Evolutionary conservation across 2,113 vertebrate genomes (phyloP), one percentile per base, ranked within the genome.

Genomic region (Rissa tridactyla): DNA sequence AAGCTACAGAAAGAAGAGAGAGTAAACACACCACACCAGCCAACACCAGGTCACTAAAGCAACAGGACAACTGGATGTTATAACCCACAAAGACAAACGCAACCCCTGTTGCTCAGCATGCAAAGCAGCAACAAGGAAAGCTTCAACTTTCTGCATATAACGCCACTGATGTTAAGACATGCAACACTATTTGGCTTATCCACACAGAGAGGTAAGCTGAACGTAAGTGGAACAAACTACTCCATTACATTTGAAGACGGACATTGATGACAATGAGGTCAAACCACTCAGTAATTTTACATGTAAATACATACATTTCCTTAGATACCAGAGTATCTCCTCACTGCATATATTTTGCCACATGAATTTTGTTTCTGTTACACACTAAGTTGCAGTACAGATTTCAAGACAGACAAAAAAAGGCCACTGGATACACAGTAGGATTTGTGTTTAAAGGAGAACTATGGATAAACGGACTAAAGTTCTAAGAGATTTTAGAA

Each of bases 1-100:
- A 99, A 98, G 98, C 99, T 99, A 98, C 97, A 98, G 98, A 97
- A 95, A 98, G 97, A 98, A 98, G 97, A 98, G 87, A 98, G 77
- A 98, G 97, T 98, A 96, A 98, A 97, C 98, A 98, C 97, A 94
- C 96, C 97, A 91, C 46, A 38, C 96, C 36, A 69, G 97, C 95
- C 16, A 11, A 71, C 92, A 34, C 88, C 82, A 7, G 94, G 77
- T 29, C 80, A 83, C 89, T 64, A 96, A 94, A 83, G 96, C 95
- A 93, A 55, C 90, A 30, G 32, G 81, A 82, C 76, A 42, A 64
- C 2, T 0, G n/a, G 5, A 26, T 9, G 88, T 86, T 92, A 84
- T 21, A 51, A 76, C 46, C 71, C 76, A 79, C 84, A 26, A 16
- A 3, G 26, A 61, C 88, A n/a, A 93, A 55, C 2, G 90, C 72